These are phyloP conservation scores for Tenthredo amoena DNA, from an alignment of 2,888 invertebrate species.

Conservation along the genomic window DNA sequence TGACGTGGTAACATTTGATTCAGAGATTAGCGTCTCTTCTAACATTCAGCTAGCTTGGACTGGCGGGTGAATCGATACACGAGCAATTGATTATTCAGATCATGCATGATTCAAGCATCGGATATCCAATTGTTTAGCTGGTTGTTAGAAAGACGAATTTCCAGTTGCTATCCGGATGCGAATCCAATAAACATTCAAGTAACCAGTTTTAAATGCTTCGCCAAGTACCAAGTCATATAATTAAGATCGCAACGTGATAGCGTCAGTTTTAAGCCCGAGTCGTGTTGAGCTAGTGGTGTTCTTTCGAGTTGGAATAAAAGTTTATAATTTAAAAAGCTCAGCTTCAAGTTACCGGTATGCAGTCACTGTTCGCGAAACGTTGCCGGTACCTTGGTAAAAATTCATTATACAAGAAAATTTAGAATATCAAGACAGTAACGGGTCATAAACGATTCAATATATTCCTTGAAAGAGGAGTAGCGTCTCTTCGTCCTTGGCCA, in stretches of 20 bases:
- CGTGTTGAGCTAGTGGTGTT: constrained; percentile 10
- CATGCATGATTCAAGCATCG: not conserved
- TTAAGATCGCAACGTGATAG: not conserved
- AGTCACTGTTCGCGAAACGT: not conserved
- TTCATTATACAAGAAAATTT: not conserved
- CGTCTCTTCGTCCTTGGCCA: constrained; percentile 14
- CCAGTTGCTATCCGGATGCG: not conserved
- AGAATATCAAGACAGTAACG: not conserved
- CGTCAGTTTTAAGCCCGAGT: not conserved
- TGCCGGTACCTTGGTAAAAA: not conserved
- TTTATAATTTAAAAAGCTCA: not conserved
- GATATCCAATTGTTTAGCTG: not conserved
- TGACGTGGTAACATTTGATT: not conserved
- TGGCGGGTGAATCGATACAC: not conserved
- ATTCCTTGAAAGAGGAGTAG: not conserved
- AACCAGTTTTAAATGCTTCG: not conserved
- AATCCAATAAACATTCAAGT: not conserved
- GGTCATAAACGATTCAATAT: constrained; percentile 1
- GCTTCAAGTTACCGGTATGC: not conserved
- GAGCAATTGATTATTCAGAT: not conserved
- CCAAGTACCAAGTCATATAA: not conserved
- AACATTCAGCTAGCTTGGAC: not conserved
- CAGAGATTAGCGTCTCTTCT: not conserved
- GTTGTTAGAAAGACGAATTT: not conserved
- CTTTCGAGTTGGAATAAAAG: not conserved